These are phyloP conservation scores for Pseudorhombus dupliciocellatus DNA, from an alignment of 2,113 vertebrate genomes.

Conservation along the genomic window DNA sequence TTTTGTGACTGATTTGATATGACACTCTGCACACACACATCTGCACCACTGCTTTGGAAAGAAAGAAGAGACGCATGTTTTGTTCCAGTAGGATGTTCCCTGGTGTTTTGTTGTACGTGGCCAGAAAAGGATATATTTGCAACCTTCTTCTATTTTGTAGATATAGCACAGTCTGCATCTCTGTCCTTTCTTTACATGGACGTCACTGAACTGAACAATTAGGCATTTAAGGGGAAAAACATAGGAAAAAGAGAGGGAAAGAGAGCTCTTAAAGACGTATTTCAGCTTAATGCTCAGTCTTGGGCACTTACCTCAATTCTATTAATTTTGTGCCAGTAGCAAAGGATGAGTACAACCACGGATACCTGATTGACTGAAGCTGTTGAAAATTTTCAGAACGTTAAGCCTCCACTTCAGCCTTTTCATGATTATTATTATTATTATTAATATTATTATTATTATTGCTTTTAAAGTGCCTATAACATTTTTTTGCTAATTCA, in stretches of 20 bases:
- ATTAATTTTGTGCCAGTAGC: conserved; percentile 67
- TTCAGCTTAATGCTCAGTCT: conserved; percentile 57
- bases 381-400: conserved; percentile 12
- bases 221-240: conserved; percentile 58
- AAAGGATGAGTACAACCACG: conserved; percentile 48
- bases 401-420: conserved; percentile 27
- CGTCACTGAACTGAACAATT: conserved; percentile 59
- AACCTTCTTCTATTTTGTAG: conserved; percentile 39
- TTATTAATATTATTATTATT: conserved; percentile 14
- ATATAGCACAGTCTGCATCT: conserved; percentile 50
- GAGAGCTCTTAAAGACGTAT: conserved; percentile 62
- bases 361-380: conserved; percentile 31
- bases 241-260: conserved; percentile 78
- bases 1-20: conserved; percentile 72
- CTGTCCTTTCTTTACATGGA: conserved; percentile 47
- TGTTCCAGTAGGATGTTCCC: conserved; percentile 50
- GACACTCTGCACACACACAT: conserved; percentile 75
- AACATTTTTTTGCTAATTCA: conserved; percentile 53
- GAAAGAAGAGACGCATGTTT: conserved; percentile 34
- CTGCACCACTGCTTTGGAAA: conserved; percentile 76
- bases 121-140: conserved; percentile 49
- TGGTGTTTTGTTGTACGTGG: conserved; percentile 26
- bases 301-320: conserved; percentile 74
- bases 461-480: conserved; percentile 44
- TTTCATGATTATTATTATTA: background rate